Evolutionary conservation across 1,140 invertebrate genomes (phyloP).

Genomic region (Drosophila repletoides): DNA sequence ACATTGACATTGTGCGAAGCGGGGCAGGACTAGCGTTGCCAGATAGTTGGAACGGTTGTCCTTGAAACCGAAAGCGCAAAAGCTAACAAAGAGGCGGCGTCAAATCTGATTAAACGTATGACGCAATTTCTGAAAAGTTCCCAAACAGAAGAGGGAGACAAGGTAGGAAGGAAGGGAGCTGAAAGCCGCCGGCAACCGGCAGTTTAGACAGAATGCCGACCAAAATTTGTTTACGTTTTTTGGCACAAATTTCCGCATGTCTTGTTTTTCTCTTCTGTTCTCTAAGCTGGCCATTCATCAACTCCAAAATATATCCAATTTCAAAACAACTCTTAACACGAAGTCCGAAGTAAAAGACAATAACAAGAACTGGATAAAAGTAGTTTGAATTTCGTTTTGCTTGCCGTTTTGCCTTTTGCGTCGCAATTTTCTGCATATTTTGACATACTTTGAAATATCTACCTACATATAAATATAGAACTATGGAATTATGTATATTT

Average conservation of each 20-base stretch:
- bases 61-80: conserved; percentile 32
- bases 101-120: conserved; percentile 50
- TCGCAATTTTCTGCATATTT: conserved; percentile 44
- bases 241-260: conserved; percentile 9
- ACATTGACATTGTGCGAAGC: conserved; percentile 65
- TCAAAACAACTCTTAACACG: neutral
- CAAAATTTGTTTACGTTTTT: conserved; percentile 65
- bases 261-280: conserved; percentile 3
- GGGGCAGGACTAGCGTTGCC: conserved; percentile 28
- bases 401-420: conserved; percentile 45
- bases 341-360: conserved; percentile 5
- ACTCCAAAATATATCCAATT: neutral
- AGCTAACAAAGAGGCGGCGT: conserved; percentile 13
- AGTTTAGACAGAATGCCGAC: conserved; percentile 28
- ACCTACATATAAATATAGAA: neutral
- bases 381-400: conserved; percentile 56
- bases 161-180: neutral
- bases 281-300: conserved; percentile 36
- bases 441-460: neutral
- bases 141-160: neutral
- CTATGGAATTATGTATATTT: neutral
- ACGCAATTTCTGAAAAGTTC: conserved; percentile 43
- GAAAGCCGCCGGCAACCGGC: neutral
- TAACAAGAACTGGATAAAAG: conserved; percentile 56
- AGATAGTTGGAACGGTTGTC: conserved; percentile 40